A percentile compares a stretch with the other conserved stretches of the same genome.
phyloP scores from a whole-genome alignment of 2,888 invertebrate species.

The Drosophila subquinaria region DNA sequence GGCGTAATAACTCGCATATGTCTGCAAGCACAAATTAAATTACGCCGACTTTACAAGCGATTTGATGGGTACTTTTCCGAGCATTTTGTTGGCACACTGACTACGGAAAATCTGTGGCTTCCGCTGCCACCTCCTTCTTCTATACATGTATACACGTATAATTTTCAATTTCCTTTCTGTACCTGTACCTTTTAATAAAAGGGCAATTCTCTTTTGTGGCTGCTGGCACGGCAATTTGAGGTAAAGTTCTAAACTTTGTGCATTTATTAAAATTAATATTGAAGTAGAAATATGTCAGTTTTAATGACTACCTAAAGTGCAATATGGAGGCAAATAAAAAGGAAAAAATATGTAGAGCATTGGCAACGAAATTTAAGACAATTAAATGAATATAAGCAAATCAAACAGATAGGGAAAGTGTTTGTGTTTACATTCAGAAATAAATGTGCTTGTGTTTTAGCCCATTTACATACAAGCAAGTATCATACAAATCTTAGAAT shows the following conservation, averaged over 20 bases:
- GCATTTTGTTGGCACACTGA: slow-evolving; percentile 13
- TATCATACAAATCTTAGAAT: no score
- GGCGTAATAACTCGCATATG: slow-evolving; percentile 31
- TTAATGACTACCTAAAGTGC: slow-evolving; percentile 16
- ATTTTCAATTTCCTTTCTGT: slow-evolving; percentile 6
- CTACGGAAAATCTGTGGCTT: slow-evolving; percentile 26
- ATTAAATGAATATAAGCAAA: no score
- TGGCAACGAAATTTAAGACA: no score
- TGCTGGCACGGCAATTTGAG: slow-evolving; percentile 25
- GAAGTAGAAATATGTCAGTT: slow-evolving; percentile 10
- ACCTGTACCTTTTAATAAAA: slow-evolving; percentile 26
- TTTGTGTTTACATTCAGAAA: no score
- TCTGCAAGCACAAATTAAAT: slow-evolving; percentile 61
- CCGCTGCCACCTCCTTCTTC: background rate
- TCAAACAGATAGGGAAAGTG: no score
- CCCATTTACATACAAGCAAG: no score
- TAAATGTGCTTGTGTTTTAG: no score
- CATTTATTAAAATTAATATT: slow-evolving; percentile 41
- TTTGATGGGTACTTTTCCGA: slow-evolving; percentile 39
- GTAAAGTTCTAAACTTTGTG: slow-evolving; percentile 42
- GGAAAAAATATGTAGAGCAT: no score
- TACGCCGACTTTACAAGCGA: slow-evolving; percentile 61
- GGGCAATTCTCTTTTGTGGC: slow-evolving; percentile 4
- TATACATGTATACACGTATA: background rate
- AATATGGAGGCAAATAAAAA: slow-evolving; percentile 4